Percentiles rank a stretch among this genome's conserved stretches.
Conservation (phyloP, 2,888 invertebrate genomes). For the Altica lythri region DNA sequence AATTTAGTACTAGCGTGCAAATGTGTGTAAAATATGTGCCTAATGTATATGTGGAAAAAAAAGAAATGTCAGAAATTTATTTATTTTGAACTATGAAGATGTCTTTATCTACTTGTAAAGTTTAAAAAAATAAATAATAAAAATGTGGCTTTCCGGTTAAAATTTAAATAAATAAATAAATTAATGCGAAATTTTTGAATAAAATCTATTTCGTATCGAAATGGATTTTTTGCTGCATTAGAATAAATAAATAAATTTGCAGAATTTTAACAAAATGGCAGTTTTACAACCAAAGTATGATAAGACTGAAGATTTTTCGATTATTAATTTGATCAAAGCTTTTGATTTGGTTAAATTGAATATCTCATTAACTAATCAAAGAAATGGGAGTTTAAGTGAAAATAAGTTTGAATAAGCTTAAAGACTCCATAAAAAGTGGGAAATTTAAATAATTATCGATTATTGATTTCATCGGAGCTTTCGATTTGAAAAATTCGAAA, state of each 20-base stretch:
- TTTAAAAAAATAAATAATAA: constrained; percentile 9
- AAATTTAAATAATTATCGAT: too few relatives aligned
- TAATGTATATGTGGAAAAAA: constrained; percentile 43
- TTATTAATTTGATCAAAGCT: too few relatives aligned
- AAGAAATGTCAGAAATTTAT: constrained; percentile 39
- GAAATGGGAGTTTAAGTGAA: too few relatives aligned
- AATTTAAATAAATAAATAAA: too few relatives aligned
- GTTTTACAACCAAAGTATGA: not conserved
- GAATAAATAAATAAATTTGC: constrained; percentile 4
- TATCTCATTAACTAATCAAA: too few relatives aligned
- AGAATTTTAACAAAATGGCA: constrained; percentile 1
- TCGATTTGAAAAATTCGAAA: too few relatives aligned
- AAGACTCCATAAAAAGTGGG: too few relatives aligned
- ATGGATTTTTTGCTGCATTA: constrained; percentile 21
- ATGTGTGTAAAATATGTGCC: constrained; percentile 56
- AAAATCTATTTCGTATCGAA: constrained; percentile 32
- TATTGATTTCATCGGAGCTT: too few relatives aligned
- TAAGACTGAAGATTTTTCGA: too few relatives aligned
- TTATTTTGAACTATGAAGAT: constrained; percentile 34
- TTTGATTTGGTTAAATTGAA: too few relatives aligned
- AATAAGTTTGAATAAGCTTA: too few relatives aligned
- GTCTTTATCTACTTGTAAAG: constrained; percentile 25
- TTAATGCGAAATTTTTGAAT: too few relatives aligned
- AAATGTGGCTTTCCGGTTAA: constrained; percentile 22
- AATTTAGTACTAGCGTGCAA: constrained; percentile 51